Evolutionary conservation across 2,113 vertebrate species (phyloP).

Genomic region (Pagrus major): DNA sequence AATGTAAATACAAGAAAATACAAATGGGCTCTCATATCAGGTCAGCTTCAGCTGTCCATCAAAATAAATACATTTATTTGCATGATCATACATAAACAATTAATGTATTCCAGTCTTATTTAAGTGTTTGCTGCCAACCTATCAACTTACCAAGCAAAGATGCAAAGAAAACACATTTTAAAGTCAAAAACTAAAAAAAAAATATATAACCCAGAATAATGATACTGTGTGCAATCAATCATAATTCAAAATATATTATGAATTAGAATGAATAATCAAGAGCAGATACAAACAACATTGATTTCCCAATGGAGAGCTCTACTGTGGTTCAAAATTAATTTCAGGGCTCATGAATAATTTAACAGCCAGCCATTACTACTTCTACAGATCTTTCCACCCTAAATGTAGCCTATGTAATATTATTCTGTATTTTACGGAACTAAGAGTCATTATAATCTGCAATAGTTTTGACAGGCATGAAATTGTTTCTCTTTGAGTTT

Average conservation of each 20-base stretch:
- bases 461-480: constrained; percentile 75
- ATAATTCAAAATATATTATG: constrained; percentile 59
- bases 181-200: background rate
- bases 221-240: constrained; percentile 53
- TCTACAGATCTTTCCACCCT: constrained; percentile 47
- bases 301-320: constrained; percentile 78
- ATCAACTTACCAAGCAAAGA: background rate
- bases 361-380: constrained; percentile 74
- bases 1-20: background rate
- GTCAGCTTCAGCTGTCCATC: background rate
- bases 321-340: constrained; percentile 78
- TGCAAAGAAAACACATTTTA: background rate
- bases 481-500: constrained; percentile 70
- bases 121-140: background rate
- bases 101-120: background rate
- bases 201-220: constrained; percentile 18
- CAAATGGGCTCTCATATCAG: background rate
- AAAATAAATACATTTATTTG: background rate
- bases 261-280: constrained; percentile 72
- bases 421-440: constrained; percentile 64
- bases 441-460: constrained; percentile 63
- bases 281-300: constrained; percentile 74
- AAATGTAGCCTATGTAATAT: constrained; percentile 63
- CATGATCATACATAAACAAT: background rate
- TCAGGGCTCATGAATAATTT: constrained; percentile 79